Conservation (phyloP, 2,113 vertebrate genomes). For the Mixornis gularis region DNA sequence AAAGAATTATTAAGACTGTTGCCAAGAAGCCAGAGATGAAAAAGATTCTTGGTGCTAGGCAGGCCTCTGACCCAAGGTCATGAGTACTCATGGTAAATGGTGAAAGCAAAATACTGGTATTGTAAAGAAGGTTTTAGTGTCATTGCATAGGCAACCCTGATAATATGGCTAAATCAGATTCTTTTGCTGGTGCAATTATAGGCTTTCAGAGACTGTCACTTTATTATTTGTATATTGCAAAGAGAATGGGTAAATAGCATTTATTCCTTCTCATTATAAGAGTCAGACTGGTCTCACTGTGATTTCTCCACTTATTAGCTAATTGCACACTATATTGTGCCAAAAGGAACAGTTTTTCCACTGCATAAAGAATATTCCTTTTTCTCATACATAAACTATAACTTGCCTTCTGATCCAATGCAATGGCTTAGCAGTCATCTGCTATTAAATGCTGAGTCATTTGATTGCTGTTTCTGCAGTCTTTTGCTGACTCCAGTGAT, state of each 20-base stretch:
- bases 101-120: background rate
- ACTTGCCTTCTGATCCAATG: background rate
- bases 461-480: constrained; percentile 22
- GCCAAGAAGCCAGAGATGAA: background rate
- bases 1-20: background rate
- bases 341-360: background rate
- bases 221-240: background rate
- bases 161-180: background rate
- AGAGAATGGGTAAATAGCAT: background rate
- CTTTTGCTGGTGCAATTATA: background rate
- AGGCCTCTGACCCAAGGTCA: background rate
- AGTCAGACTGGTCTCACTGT: background rate
- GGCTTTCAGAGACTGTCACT: background rate
- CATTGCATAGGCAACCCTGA: background rate
- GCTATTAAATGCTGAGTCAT: constrained; percentile 22
- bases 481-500: constrained; percentile 26
- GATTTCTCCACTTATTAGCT: background rate
- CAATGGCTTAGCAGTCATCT: background rate
- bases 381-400: background rate
- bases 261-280: background rate
- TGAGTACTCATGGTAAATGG: background rate
- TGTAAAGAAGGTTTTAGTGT: background rate
- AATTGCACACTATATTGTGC: background rate
- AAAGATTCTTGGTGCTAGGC: background rate
- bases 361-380: background rate